Percentiles rank a stretch among this genome's conserved stretches.
Conservation (phyloP, 2,797 vertebrate species). For the Sebastes minor region DNA sequence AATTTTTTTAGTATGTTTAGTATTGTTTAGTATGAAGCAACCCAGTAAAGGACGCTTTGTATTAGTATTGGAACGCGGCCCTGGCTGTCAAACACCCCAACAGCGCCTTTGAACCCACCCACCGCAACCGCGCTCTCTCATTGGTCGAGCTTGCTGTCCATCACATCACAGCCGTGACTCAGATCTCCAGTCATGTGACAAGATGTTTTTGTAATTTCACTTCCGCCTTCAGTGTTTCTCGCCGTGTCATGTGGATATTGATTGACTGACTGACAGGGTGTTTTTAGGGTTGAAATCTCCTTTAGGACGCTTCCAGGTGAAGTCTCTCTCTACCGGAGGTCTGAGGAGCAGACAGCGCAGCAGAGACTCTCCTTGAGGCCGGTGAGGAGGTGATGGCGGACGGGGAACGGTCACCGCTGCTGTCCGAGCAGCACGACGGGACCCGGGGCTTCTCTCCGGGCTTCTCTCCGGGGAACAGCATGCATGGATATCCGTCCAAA, state of each 20-base stretch:
- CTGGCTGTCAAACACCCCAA: background rate
- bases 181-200: slow-evolving; percentile 66
- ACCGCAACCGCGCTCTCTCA: background rate
- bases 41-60: background rate
- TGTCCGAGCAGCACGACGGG: slow-evolving; percentile 83
- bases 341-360: background rate
- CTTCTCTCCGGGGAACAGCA: slow-evolving; percentile 70
- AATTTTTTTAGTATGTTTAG: too few species aligned
- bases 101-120: background rate
- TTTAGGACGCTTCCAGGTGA: background rate
- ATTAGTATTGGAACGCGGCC: background rate
- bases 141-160: slow-evolving; percentile 48
- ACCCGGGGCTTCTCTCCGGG: slow-evolving; percentile 77
- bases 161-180: slow-evolving; percentile 33
- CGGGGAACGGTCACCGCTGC: slow-evolving; percentile 88
- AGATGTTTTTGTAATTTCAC: slow-evolving; percentile 63
- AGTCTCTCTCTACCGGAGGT: background rate
- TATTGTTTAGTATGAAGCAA: too few species aligned
- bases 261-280: background rate
- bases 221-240: slow-evolving; percentile 54
- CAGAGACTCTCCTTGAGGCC: background rate
- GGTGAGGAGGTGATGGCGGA: slow-evolving; percentile 78
- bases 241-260: slow-evolving; percentile 55
- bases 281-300: background rate
- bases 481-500: slow-evolving; percentile 65